Evolutionary conservation across 2,113 vertebrate genomes (phyloP).

Genomic region (Prunella himalayana): DNA sequence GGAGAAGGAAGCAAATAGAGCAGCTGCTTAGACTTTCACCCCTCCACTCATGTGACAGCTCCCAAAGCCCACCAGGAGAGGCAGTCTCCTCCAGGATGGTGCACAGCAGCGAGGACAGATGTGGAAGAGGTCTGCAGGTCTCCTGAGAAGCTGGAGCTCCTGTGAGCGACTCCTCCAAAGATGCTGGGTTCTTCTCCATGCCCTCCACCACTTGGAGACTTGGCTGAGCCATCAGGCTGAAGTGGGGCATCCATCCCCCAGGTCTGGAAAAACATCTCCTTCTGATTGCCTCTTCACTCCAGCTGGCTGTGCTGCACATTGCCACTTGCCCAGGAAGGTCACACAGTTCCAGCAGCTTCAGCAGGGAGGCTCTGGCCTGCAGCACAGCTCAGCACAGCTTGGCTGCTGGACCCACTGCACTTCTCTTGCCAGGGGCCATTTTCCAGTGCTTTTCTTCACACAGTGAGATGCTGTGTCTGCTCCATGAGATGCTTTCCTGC

Average conservation of each 20-base stretch:
- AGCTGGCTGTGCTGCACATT: fast-evolving
- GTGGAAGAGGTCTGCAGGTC: not conserved
- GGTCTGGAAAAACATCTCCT: not conserved
- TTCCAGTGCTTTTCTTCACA: not conserved
- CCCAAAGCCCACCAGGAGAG: not conserved
- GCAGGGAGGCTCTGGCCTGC: not conserved
- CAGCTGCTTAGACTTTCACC: not conserved
- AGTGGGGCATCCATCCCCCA: not conserved
- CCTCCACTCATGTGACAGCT: not conserved
- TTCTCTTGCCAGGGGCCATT: fast-evolving
- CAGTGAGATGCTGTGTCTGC: fast-evolving
- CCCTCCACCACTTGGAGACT: not conserved
- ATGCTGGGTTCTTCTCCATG: not conserved
- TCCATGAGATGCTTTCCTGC: not conserved
- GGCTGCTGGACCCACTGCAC: fast-evolving
- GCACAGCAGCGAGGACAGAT: fast-evolving
- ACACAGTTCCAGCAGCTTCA: not conserved
- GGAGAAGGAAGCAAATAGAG: conserved; percentile 29
- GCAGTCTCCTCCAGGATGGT: not conserved
- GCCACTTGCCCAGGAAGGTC: not conserved
- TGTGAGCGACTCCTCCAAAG: not conserved
- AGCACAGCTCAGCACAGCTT: not conserved
- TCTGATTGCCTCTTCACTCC: not conserved
- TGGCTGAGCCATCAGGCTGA: not conserved
- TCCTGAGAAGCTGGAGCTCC: not conserved